A percentile compares a stretch with the other conserved stretches of the same genome.
Conservation (phyloP, 1,140 invertebrate species). For the Cepaea nemoralis region DNA sequence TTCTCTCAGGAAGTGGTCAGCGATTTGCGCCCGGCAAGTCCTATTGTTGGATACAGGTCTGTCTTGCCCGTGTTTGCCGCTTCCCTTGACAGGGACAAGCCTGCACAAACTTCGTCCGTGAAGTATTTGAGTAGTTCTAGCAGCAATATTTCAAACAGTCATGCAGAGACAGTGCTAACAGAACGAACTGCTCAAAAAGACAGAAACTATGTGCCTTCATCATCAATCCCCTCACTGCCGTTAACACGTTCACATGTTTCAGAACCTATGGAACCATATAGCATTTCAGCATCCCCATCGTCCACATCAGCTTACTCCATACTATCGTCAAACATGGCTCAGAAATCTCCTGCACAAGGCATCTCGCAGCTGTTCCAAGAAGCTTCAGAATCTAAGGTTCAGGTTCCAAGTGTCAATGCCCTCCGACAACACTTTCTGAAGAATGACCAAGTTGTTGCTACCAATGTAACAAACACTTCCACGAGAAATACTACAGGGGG, state of each 20-base stretch:
- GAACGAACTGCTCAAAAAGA: not conserved
- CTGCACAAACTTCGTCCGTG: not conserved
- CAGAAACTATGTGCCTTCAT: not conserved
- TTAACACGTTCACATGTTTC: not conserved
- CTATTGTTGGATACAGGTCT: not conserved
- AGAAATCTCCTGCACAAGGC: not conserved
- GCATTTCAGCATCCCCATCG: not conserved
- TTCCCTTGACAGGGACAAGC: not conserved
- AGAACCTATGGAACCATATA: not conserved
- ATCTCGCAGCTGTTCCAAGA: not conserved
- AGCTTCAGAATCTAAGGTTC: not conserved
- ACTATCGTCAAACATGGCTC: not conserved
- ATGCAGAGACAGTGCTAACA: not conserved
- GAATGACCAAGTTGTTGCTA: constrained; percentile 15
- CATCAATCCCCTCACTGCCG: not conserved
- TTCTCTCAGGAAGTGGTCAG: not conserved
- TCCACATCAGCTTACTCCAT: not conserved
- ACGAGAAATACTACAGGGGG: too few species aligned
- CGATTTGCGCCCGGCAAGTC: not conserved
- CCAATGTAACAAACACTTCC: not conserved
- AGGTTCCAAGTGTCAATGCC: constrained; percentile 22
- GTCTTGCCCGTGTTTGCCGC: constrained; percentile 9
- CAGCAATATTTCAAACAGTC: too few species aligned
- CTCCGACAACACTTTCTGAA: constrained; percentile 37
- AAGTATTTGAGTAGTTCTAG: not conserved